A percentile compares a stretch with the other conserved stretches of the same genome.
phyloP scores from a whole-genome alignment of 2,113 vertebrate species.

The Upupa epops region DNA sequence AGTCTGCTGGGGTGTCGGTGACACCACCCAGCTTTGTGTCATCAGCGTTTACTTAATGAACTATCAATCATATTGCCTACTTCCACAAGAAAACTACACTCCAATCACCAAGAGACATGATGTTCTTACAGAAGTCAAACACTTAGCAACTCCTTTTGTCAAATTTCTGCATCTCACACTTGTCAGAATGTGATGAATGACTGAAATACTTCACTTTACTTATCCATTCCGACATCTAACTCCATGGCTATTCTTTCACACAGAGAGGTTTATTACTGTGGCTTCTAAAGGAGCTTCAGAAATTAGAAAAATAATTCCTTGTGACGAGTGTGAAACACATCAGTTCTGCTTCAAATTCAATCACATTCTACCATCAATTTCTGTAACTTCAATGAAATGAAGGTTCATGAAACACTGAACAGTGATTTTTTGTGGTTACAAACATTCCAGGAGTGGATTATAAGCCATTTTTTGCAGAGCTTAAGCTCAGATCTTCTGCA shows the following conservation, averaged over 20 bases:
- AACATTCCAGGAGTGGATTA: background rate
- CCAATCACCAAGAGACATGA: background rate
- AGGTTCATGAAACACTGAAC: background rate
- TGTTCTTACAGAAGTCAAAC: background rate
- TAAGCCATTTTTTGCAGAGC: background rate
- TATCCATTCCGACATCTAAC: background rate
- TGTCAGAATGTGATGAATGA: background rate
- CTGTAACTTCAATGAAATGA: background rate
- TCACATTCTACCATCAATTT: background rate
- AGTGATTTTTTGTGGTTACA: background rate
- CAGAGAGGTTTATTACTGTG: background rate
- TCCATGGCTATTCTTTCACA: background rate
- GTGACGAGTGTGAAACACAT: background rate
- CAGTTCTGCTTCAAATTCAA: background rate
- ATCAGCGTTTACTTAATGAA: constrained; percentile 9
- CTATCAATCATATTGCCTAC: background rate
- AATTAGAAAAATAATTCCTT: background rate
- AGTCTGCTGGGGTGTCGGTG: too few relatives aligned
- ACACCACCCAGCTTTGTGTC: too few relatives aligned
- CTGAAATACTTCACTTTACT: background rate
- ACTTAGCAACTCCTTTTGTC: background rate
- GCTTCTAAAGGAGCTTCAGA: background rate
- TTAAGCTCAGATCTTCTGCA: background rate
- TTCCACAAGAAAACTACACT: background rate
- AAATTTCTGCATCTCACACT: background rate